phyloP scores from a whole-genome alignment of 2,797 vertebrate species.

The Clarias platycephalus region DNA sequence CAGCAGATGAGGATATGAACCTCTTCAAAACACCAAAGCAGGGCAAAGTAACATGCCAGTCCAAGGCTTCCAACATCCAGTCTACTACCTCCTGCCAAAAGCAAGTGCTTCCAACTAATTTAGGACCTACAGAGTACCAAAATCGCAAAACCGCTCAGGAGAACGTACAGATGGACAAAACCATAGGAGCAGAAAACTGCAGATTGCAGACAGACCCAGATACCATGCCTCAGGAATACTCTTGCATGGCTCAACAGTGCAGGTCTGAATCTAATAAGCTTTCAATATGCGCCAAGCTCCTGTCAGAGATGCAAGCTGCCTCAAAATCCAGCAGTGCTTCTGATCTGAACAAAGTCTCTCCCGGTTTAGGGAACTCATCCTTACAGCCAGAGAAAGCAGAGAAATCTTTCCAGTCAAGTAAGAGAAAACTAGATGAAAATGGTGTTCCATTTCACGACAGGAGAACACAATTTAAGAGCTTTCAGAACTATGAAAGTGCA shows the following conservation, averaged over 20 bases:
- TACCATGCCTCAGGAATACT: conserved; percentile 59
- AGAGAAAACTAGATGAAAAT: conserved; percentile 52
- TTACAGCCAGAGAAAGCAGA: conserved; percentile 52
- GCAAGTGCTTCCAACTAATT: conserved; percentile 44
- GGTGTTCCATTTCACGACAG: conserved; percentile 63
- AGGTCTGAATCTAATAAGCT: conserved; percentile 62
- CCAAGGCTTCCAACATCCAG: conserved; percentile 29
- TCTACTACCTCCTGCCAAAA: conserved; percentile 49
- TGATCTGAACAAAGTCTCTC: conserved; percentile 56
- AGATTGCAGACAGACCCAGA: conserved; percentile 60
- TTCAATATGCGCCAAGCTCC: conserved; percentile 62
- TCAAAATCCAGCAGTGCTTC: conserved; percentile 63
- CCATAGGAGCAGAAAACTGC: conserved; percentile 56
- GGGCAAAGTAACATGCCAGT: conserved; percentile 50
- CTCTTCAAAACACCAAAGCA: conserved; percentile 55
- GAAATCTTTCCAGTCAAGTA: conserved; percentile 56
- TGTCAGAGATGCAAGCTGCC: conserved; percentile 62
- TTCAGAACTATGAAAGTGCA: conserved; percentile 62
- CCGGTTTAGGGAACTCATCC: conserved; percentile 44
- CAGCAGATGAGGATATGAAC: conserved; percentile 34
- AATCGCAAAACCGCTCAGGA: conserved; percentile 39
- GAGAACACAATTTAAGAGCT: conserved; percentile 53
- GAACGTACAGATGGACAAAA: conserved; percentile 49
- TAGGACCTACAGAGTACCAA: conserved; percentile 37
- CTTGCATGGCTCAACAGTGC: conserved; percentile 64